phyloP scores from a whole-genome alignment of 2,888 invertebrate genomes.

The Amiota mariae region DNA sequence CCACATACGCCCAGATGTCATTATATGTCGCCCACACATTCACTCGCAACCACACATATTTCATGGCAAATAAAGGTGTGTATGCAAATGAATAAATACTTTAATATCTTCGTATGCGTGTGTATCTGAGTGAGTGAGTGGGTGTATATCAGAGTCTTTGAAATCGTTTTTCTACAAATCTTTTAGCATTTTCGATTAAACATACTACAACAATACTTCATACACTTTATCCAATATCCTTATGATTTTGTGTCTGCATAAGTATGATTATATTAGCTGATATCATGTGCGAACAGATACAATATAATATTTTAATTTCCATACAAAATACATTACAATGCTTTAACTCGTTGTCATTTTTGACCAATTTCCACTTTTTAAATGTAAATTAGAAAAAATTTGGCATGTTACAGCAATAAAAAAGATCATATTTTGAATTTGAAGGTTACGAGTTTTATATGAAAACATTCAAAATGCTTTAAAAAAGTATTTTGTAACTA shows the following conservation, averaged over 20 bases:
- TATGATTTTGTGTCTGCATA: not conserved
- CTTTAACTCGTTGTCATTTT: too few relatives aligned
- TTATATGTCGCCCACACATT: not conserved
- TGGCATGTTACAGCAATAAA: too few relatives aligned
- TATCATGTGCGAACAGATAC: conserved; percentile 51
- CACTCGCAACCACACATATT: not conserved
- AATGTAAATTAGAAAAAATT: too few relatives aligned
- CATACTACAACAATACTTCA: conserved; percentile 31
- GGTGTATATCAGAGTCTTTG: not conserved
- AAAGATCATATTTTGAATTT: too few relatives aligned
- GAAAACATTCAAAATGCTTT: too few relatives aligned
- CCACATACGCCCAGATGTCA: not conserved
- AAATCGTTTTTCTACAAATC: conserved; percentile 17
- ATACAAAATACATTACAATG: too few relatives aligned
- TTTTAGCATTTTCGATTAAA: conserved; percentile 53
- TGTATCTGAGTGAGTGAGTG: not conserved
- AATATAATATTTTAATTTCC: conserved; percentile 25
- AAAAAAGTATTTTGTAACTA: too few relatives aligned
- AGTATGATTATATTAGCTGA: conserved; percentile 34
- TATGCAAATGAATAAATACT: not conserved
- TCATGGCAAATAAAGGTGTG: conserved; percentile 14
- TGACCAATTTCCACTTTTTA: too few relatives aligned
- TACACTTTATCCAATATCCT: not conserved
- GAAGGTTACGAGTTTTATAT: too few relatives aligned
- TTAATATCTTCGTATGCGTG: not conserved